Evolutionary conservation across 2,888 invertebrate genomes (phyloP), one percentile per base, ranked within the genome.

Genomic region (Diogma glabrata): DNA sequence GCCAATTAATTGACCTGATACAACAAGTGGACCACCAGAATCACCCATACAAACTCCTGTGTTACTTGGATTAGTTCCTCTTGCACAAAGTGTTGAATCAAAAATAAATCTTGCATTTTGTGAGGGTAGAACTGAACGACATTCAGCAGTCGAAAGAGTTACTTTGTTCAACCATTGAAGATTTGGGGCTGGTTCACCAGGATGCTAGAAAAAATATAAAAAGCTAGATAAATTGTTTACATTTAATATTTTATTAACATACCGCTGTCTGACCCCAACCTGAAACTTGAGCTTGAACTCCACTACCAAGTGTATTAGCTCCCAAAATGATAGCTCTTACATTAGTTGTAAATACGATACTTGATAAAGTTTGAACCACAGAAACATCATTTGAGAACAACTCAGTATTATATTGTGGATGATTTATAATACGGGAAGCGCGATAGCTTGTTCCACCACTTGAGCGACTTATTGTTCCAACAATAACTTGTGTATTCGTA

Each of bases 21-120:
- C 6, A 12, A 47, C 43, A 26, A 52, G 33, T 24, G 63, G 61
- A 10, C 63, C 60, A n/a, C 64, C 64, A 33, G 61, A 62, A 51
- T 63, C 53, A 17, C 54, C 55, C 23, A 50, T 51, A 47, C 55
- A 55, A 7, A 28, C 50, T 19, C 55, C 55, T 45, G 51, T 22
- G 33, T 51, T 51, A 7, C 2, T 8, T n/a, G n/a, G n/a, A n/a
- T n/a, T n/a, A n/a, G 40, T 28, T 28, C 47, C 38, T 48, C 40
- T 53, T 23, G 53, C 48, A 33, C 55, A 55, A 20, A 55, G 50
- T 14, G 47, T 51, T 30, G 47, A 38, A 19, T 55, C 55, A 26
- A 49, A 49, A 20, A 55, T 46, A 19, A 36, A 47, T n/a, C 20
- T n/a, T 8, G 20, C 47, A 5, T 38, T 38, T 9, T 17, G 23